Evolutionary conservation across 2,888 invertebrate species (phyloP), one percentile per base, ranked within the genome.

Genomic region (Xylophagus ater): DNA sequence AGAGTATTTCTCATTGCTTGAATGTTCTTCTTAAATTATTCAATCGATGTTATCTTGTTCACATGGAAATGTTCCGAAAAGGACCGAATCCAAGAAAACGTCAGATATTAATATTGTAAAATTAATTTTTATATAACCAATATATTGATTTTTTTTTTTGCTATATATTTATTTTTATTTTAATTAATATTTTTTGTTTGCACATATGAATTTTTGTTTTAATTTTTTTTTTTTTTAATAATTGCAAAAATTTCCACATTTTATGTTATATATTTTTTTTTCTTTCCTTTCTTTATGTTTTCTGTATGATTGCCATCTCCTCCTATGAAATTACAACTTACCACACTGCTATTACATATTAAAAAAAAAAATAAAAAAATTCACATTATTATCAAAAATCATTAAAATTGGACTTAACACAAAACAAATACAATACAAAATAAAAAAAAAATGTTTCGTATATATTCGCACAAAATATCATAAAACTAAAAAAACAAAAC

Each of bases 261-360:
- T 28, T 38, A 25, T 33, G 28, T 41, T 29, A 39, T 41, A 8
- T 34, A n/a, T n/a, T 42, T 31, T 29, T 43, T 42, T 45, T 33
- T 49, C n/a, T 34, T 40, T 44, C 42, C 43, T 45, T 44, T 45
- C 40, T 40, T 43, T 39, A 36, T 41, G 36, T 49, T 51, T 33
- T 37, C 26, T 37, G 28, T 37, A 36, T 41, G 36, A 21, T 25
- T 32, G 20, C 18, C 13, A 32, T 33, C 5, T 8, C 25, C 25
- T 39, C 26, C 32, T 25, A 33, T 28, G 18, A 39, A 37, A 39
- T 32, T 26, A 39, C 32, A n/a, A n/a, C 50, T 53, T 53, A 55
- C 52, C 42, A 49, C 50, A 43, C 35, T 33, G 34, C 28, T 40
- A 29, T 23, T 17, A 23, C 18, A 33, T 33, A 24, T 17, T 34